Evolutionary conservation across 1,140 invertebrate species (phyloP).

Genomic region (Aphelinus atriplicis): DNA sequence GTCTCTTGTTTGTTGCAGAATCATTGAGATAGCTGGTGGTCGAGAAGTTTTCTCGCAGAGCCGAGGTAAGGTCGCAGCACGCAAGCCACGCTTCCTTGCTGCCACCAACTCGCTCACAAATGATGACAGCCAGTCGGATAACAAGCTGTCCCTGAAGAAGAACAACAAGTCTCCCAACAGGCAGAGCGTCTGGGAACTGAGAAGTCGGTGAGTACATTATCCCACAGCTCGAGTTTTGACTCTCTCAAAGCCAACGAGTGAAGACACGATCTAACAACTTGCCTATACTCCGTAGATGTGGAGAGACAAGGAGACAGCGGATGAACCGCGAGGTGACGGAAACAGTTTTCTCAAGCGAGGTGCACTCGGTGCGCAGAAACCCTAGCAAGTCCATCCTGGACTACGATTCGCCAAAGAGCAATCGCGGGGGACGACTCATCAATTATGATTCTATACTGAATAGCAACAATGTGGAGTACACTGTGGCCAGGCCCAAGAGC

Average conservation of each 20-base stretch:
- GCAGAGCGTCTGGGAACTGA: conserved; percentile 72
- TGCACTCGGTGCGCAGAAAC: conserved; percentile 69
- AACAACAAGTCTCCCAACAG: conserved; percentile 69
- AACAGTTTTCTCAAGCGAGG: conserved; percentile 73
- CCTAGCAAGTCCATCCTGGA: conserved; percentile 61
- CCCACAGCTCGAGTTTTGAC: background rate
- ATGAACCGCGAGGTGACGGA: conserved; percentile 71
- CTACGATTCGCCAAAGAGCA: conserved; percentile 62
- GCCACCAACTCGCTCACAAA: conserved; percentile 68
- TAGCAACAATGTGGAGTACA: conserved; percentile 66
- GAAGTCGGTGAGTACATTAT: conserved; percentile 62
- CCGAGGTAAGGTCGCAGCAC: conserved; percentile 77
- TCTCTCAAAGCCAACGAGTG: conserved; percentile 1
- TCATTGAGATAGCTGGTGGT: conserved; percentile 89
- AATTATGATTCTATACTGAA: conserved; percentile 64
- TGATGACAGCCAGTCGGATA: conserved; percentile 64
- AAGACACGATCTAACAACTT: conserved; percentile 14
- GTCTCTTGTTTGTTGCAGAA: conserved; percentile 67
- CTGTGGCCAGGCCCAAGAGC: conserved; percentile 62
- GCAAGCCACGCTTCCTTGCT: conserved; percentile 74
- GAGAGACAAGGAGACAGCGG: conserved; percentile 66
- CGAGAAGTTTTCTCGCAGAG: conserved; percentile 87
- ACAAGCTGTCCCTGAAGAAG: conserved; percentile 65
- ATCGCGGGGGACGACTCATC: conserved; percentile 56
- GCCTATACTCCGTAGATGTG: conserved; percentile 52